Conservation (phyloP, 2,888 invertebrate genomes). For the Latrodectus elegans region DNA sequence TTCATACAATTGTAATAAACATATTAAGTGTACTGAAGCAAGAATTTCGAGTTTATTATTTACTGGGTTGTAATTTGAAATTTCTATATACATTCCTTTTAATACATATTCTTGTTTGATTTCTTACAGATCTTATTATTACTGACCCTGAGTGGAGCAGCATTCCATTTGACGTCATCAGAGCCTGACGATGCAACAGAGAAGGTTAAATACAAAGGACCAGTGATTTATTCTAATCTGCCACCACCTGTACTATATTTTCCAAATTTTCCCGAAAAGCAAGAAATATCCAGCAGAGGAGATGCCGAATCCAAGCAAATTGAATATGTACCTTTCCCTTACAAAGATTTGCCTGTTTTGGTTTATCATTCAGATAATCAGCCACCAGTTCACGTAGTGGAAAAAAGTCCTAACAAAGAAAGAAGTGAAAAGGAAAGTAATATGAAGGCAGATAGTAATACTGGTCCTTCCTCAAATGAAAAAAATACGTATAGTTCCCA, state of each 20-base stretch:
- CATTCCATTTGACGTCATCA: constrained; percentile 1
- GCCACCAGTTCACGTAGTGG: constrained; percentile 56
- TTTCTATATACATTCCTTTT: neutral
- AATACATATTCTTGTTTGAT: neutral
- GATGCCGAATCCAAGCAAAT: constrained; percentile 31
- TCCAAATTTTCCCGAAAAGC: constrained; percentile 50
- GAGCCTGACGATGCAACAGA: neutral
- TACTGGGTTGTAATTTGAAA: neutral
- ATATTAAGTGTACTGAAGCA: too few relatives aligned
- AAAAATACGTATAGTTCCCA: too few relatives aligned
- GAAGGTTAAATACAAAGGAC: constrained; percentile 44
- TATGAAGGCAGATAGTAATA: too few relatives aligned
- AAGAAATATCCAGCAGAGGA: constrained; percentile 21
- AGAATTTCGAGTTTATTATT: neutral
- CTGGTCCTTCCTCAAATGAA: too few relatives aligned
- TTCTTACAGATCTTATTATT: constrained; percentile 30
- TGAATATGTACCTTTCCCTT: constrained; percentile 53
- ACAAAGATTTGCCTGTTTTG: constrained; percentile 53
- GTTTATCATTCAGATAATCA: constrained; percentile 56
- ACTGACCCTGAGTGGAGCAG: constrained; percentile 16
- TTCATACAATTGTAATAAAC: too few relatives aligned
- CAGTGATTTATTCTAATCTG: constrained; percentile 54
- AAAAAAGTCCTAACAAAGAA: constrained; percentile 6
- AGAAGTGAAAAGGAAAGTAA: too few relatives aligned
- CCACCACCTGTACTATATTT: constrained; percentile 61